Conservation (phyloP, 1,140 invertebrate species). For the Zaprionus davidi region DNA sequence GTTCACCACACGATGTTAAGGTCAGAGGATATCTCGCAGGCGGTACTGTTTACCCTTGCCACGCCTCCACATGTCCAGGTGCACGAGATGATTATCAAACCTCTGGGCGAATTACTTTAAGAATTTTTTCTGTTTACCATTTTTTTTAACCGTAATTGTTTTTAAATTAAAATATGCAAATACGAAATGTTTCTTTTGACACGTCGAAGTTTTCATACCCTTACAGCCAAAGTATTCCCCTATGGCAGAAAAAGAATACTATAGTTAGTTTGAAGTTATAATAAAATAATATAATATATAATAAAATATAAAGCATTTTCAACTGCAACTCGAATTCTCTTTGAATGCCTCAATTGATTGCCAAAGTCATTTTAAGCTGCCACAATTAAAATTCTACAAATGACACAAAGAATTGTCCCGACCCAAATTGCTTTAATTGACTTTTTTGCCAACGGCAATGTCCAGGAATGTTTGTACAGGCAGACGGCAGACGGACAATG, state of each 20-base stretch:
- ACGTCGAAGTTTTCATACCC: not conserved
- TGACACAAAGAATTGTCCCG: slow-evolving; percentile 64
- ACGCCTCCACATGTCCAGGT: slow-evolving; percentile 85
- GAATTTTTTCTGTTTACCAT: not conserved
- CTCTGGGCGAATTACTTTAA: slow-evolving; percentile 68
- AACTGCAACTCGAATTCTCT: not conserved
- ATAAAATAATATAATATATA: not conserved
- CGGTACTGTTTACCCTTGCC: slow-evolving; percentile 85
- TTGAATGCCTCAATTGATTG: slow-evolving; percentile 9
- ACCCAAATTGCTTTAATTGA: slow-evolving; percentile 69
- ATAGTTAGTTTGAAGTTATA: not conserved
- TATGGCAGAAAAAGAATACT: no score
- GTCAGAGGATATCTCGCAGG: slow-evolving; percentile 85
- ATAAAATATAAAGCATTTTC: not conserved
- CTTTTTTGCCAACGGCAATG: slow-evolving; percentile 35
- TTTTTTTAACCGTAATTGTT: not conserved
- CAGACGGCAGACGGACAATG: not conserved
- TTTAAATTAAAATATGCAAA: no score
- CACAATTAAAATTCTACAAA: slow-evolving; percentile 58
- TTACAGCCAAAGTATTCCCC: not conserved
- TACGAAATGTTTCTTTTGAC: no score
- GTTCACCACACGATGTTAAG: slow-evolving; percentile 60
- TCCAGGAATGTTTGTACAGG: slow-evolving; percentile 6
- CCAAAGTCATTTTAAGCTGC: slow-evolving; percentile 22
- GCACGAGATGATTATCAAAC: slow-evolving; percentile 74